Evolutionary conservation across 2,888 invertebrate genomes (phyloP).

Genomic region (Allolobophora icterica): DNA sequence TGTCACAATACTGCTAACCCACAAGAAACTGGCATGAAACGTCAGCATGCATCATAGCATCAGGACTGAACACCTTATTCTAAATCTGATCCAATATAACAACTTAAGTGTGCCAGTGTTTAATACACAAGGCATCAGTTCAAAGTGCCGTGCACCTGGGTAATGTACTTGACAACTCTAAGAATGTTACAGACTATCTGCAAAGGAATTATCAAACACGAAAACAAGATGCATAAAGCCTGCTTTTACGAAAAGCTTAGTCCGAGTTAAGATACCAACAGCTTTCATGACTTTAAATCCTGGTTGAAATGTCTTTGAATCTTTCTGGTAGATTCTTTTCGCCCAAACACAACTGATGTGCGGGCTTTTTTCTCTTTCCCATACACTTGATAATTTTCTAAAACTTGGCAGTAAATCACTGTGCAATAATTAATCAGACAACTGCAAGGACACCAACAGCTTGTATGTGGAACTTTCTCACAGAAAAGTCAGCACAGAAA

Average conservation of each 20-base stretch:
- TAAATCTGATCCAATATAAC: background rate
- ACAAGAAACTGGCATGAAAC: background rate
- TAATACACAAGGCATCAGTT: constrained; percentile 1
- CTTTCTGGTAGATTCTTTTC: background rate
- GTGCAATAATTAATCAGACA: background rate
- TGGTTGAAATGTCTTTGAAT: background rate
- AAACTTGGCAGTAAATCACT: background rate
- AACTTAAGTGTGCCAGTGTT: background rate
- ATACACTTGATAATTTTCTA: background rate
- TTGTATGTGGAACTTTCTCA: background rate
- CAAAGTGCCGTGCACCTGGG: background rate
- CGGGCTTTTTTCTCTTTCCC: background rate
- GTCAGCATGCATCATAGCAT: background rate
- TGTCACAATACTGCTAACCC: background rate
- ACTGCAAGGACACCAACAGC: background rate
- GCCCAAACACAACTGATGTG: background rate
- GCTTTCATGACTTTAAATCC: background rate
- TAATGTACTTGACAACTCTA: background rate
- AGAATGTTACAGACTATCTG: background rate
- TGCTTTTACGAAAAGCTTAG: background rate
- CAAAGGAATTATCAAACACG: background rate
- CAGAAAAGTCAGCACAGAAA: background rate
- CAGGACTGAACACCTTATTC: background rate
- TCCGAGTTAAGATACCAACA: background rate
- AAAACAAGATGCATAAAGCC: background rate